These are phyloP conservation scores for Etheostoma cragini DNA, from an alignment of 2,113 vertebrate genomes.

Conservation along the genomic window DNA sequence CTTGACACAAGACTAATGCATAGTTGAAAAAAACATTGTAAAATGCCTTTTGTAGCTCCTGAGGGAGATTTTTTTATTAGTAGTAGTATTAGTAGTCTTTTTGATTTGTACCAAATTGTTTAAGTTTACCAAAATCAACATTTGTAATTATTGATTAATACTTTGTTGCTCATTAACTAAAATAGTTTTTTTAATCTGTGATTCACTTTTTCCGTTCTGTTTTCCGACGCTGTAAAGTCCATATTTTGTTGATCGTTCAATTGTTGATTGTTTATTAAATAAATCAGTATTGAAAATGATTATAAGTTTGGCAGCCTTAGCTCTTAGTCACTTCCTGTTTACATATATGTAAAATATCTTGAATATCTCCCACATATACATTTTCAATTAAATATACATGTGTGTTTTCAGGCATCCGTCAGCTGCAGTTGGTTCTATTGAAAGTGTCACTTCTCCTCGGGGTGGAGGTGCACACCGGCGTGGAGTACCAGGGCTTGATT, in stretches of 20 bases:
- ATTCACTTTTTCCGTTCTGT: neutral
- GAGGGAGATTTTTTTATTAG: no score
- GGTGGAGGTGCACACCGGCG: conserved; percentile 90
- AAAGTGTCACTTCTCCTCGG: conserved; percentile 92
- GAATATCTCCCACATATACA: fast-evolving
- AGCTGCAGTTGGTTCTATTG: conserved; percentile 93
- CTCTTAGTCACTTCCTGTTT: neutral
- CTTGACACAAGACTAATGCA: neutral
- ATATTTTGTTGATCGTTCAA: neutral
- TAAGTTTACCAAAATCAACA: neutral
- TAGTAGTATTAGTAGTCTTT: no score
- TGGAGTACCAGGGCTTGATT: conserved; percentile 86
- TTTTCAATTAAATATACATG: neutral
- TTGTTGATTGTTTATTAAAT: neutral
- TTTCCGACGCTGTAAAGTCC: neutral
- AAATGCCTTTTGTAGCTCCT: no score
- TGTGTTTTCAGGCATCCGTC: conserved; percentile 90
- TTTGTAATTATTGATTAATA: neutral
- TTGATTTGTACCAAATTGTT: no score
- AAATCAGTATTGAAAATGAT: neutral
- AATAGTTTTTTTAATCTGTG: neutral
- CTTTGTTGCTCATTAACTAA: neutral
- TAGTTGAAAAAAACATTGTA: no score
- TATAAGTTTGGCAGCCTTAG: neutral
- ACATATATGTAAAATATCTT: neutral